Percentiles rank a stretch among this genome's conserved stretches.
phyloP scores from a whole-genome alignment of 2,113 vertebrate species.

The Athene cunicularia region DNA sequence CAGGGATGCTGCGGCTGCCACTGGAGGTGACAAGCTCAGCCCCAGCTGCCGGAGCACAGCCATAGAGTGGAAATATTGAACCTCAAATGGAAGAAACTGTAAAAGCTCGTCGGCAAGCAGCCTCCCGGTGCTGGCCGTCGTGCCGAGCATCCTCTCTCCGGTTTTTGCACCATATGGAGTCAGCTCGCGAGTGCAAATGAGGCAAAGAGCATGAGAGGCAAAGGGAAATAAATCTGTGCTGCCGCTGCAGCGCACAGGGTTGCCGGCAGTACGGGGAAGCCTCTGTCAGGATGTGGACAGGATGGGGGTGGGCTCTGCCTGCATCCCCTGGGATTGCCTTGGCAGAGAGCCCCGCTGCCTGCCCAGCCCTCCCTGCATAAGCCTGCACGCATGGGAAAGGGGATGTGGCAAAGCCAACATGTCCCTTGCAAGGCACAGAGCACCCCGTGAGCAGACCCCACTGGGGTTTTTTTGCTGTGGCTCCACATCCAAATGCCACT shows the following conservation, averaged over 20 bases:
- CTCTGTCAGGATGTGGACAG: accelerated
- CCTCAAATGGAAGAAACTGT: not conserved
- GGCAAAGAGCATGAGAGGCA: not conserved
- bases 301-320: not conserved
- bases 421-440: not conserved
- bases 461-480: not conserved
- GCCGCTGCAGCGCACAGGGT: not conserved
- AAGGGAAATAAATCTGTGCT: conserved; percentile 8
- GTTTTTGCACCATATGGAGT: conserved; percentile 20
- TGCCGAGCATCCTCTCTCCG: not conserved
- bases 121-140: not conserved
- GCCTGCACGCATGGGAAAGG: accelerated
- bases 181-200: not conserved
- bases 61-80: not conserved
- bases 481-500: not conserved
- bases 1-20: not conserved
- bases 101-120: not conserved
- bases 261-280: not conserved
- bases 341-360: accelerated
- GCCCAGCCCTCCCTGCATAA: accelerated
- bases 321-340: no score
- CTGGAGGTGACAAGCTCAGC: not conserved
- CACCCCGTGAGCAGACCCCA: accelerated
- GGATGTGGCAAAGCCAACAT: not conserved
- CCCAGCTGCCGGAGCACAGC: not conserved